Evolutionary conservation across 2,888 invertebrate species (phyloP), one percentile per base, ranked within the genome.

Genomic region (Eupelmus urozonus): DNA sequence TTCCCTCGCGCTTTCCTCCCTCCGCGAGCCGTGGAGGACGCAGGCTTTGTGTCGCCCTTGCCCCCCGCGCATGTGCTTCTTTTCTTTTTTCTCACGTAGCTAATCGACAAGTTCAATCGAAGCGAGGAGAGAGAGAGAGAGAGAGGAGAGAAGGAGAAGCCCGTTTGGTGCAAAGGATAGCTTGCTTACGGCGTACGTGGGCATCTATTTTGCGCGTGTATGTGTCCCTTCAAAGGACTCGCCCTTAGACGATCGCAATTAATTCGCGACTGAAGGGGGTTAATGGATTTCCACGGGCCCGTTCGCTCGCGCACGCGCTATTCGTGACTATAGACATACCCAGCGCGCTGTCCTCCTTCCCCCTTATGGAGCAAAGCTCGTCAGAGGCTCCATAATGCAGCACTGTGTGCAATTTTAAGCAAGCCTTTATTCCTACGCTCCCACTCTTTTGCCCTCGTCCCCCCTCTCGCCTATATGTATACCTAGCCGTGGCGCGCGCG

Each of bases 321-420:
- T 25, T 45, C 45, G 16, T 4, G 25, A 4, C 63, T 42, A 11
- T 13, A 9, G 18, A n/a, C n/a, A n/a, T n/a, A n/a, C n/a, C n/a
- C n/a, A n/a, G n/a, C n/a, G n/a, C n/a, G n/a, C n/a, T n/a, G 84
- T 82, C 83, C 42, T 23, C 71, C 25, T 20, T n/a, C 42, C 13
- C 40, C 83, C 59, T n/a, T 11, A 3, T 49, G 27, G 29, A 9
- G 82, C 83, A 84, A 85, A 86, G 84, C 87, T 87, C 87, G 87
- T 87, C 88, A 87, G 85, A 87, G 86, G 85, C 85, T 87, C 85
- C 87, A 88, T 88, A 88, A 88, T 88, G 87, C 88, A 88, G 87
- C 85, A 85, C 85, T 85, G 88, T 85, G 87, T 87, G 87, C 88
- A 88, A 88, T 88, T 88, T 88, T 88, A 87, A 88, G 87, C 88